Percentiles rank a stretch among this genome's conserved stretches.
phyloP scores from a whole-genome alignment of 2,797 vertebrate genomes.

The Crax fasciolata region DNA sequence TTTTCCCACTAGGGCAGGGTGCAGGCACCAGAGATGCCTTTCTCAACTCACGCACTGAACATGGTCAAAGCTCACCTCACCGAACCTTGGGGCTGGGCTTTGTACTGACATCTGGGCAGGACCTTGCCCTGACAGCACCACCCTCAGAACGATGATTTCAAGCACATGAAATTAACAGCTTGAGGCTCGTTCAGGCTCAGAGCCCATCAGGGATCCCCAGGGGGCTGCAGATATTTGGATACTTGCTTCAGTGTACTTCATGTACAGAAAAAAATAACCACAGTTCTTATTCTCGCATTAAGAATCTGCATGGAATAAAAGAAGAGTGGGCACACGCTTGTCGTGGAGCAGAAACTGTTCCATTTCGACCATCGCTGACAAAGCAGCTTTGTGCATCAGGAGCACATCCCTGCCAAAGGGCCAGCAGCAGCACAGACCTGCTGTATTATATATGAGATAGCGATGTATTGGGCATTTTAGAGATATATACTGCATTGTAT shows the following conservation, averaged over 20 bases:
- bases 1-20: not conserved
- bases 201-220: not conserved
- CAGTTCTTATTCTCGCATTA: not conserved
- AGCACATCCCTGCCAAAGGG: rapidly evolving
- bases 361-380: not conserved
- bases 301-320: too few relatives aligned
- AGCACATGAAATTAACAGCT: not conserved
- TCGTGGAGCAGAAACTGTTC: not conserved
- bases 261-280: not conserved
- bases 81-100: not conserved
- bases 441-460: not conserved
- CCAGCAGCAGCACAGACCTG: not conserved
- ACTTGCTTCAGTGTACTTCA: not conserved
- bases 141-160: not conserved
- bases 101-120: not conserved
- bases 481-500: not conserved
- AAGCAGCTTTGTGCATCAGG: not conserved
- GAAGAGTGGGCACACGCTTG: not conserved
- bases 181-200: not conserved
- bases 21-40: not conserved
- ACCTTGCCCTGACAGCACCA: not conserved
- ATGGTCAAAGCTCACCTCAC: rapidly evolving
- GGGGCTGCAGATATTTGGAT: not conserved
- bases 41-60: not conserved
- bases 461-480: not conserved